A percentile compares a stretch with the other conserved stretches of the same genome.
Evolutionary conservation across 2,888 invertebrate genomes (phyloP).

Genomic region (Polymixis flavicincta): DNA sequence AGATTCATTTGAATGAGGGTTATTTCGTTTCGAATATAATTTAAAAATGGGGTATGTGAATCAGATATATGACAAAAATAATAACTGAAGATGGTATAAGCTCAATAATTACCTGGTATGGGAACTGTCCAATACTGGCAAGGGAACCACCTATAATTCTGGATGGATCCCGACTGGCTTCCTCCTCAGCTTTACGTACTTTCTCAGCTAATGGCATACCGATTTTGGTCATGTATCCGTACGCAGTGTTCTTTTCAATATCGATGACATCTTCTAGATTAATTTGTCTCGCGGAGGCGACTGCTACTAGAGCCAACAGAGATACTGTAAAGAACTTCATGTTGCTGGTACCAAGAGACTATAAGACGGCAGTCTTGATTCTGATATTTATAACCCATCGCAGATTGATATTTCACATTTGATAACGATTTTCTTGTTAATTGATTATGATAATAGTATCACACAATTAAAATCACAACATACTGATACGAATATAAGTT

Average conservation of each 20-base stretch:
- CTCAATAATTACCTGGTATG: conserved; percentile 61
- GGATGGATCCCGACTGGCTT: conserved; percentile 16
- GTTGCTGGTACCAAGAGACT: background rate
- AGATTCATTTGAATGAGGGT: background rate
- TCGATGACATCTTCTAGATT: conserved; percentile 50
- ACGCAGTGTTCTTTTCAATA: conserved; percentile 58
- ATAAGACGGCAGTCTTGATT: background rate
- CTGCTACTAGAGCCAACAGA: conserved; percentile 55
- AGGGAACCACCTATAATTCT: conserved; percentile 66
- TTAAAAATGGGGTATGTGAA: no score
- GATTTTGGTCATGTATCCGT: conserved; percentile 59
- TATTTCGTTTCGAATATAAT: background rate
- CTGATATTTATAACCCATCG: conserved; percentile 8
- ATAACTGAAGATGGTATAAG: background rate
- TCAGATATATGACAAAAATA: background rate
- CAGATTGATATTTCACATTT: background rate
- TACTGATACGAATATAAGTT: background rate
- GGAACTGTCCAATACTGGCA: conserved; percentile 60
- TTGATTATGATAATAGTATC: background rate
- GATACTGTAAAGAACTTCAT: conserved; percentile 46
- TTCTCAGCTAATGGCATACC: conserved; percentile 63
- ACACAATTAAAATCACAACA: background rate
- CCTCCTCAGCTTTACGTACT: conserved; percentile 59
- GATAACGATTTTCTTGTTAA: background rate
- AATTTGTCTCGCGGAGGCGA: conserved; percentile 50